These are phyloP conservation scores for Cotesia chilonis DNA, from an alignment of 1,140 invertebrate species.

Conservation along the genomic window DNA sequence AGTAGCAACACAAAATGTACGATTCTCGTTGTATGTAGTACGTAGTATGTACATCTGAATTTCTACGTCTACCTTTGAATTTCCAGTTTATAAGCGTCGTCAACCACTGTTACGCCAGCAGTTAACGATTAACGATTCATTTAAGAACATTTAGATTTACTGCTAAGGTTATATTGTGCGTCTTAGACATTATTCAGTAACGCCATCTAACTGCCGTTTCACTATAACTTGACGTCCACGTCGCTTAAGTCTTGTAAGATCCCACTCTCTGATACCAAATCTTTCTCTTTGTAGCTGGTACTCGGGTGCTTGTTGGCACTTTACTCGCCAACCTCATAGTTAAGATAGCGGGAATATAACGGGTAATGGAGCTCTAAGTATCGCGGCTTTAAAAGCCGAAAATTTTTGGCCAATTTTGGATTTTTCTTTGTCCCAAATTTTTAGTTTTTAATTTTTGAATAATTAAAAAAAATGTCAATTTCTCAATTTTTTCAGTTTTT, in stretches of 20 bases:
- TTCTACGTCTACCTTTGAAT: constrained; percentile 45
- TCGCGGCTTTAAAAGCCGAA: too few relatives aligned
- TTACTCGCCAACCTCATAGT: too few relatives aligned
- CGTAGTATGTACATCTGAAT: too few relatives aligned
- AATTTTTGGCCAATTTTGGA: too few relatives aligned
- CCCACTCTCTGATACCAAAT: neutral
- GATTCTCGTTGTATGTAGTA: constrained; percentile 14
- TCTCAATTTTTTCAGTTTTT: too few relatives aligned
- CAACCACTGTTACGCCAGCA: constrained; percentile 51
- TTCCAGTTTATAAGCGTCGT: constrained; percentile 62
- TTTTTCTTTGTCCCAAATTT: too few relatives aligned
- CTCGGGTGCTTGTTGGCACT: neutral
- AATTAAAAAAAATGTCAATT: too few relatives aligned
- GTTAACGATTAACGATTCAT: constrained; percentile 67
- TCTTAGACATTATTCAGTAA: constrained; percentile 16
- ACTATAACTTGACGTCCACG: neutral
- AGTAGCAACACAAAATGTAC: neutral
- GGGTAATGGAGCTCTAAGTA: too few relatives aligned
- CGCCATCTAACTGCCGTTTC: too few relatives aligned
- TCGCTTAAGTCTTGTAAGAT: neutral
- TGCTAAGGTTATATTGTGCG: constrained; percentile 17
- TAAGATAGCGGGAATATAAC: too few relatives aligned
- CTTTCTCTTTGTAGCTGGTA: neutral
- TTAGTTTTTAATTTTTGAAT: too few relatives aligned
- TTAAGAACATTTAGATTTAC: constrained; percentile 60